Evolutionary conservation across 2,888 invertebrate genomes (phyloP).

Genomic region (Malacosoma neustria): DNA sequence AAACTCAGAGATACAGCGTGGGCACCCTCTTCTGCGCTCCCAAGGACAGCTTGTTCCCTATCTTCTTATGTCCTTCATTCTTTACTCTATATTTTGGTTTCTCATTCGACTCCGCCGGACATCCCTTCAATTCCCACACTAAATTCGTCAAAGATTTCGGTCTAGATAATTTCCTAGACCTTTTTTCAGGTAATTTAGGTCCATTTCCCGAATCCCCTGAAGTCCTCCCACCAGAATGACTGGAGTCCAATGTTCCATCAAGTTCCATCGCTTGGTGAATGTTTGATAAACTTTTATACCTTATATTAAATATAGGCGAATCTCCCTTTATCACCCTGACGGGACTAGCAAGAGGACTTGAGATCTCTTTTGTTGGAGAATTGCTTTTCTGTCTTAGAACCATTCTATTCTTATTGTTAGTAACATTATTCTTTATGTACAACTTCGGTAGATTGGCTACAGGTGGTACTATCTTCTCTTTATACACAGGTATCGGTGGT

Average conservation of each 20-base stretch:
- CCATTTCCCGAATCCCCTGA: constrained; percentile 88
- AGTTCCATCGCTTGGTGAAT: constrained; percentile 83
- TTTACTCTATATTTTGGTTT: constrained; percentile 68
- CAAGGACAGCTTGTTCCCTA: constrained; percentile 66
- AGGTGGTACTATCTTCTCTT: constrained; percentile 74
- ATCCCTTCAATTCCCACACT: constrained; percentile 83
- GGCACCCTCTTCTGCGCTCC: constrained; percentile 73
- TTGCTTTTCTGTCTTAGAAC: constrained; percentile 81
- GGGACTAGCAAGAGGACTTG: constrained; percentile 75
- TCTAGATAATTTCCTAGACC: constrained; percentile 85
- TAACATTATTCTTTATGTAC: constrained; percentile 84
- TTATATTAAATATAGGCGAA: constrained; percentile 85
- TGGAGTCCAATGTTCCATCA: constrained; percentile 91
- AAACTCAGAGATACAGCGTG: constrained; percentile 70
- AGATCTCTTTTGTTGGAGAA: constrained; percentile 82
- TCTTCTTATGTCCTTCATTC: constrained; percentile 69
- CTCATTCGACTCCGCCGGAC: constrained; percentile 52
- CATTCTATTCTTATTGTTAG: constrained; percentile 77
- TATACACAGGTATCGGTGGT: constrained; percentile 67
- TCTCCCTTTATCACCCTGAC: constrained; percentile 78
- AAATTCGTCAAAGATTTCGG: constrained; percentile 91
- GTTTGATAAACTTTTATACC: constrained; percentile 81
- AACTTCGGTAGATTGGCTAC: constrained; percentile 80
- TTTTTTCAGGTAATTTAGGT: constrained; percentile 87
- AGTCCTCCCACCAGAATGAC: constrained; percentile 90